A percentile compares a stretch with the other conserved stretches of the same genome.
These are phyloP conservation scores for Ciconia boyciana DNA, from an alignment of 2,113 vertebrate genomes.

Conservation along the genomic window DNA sequence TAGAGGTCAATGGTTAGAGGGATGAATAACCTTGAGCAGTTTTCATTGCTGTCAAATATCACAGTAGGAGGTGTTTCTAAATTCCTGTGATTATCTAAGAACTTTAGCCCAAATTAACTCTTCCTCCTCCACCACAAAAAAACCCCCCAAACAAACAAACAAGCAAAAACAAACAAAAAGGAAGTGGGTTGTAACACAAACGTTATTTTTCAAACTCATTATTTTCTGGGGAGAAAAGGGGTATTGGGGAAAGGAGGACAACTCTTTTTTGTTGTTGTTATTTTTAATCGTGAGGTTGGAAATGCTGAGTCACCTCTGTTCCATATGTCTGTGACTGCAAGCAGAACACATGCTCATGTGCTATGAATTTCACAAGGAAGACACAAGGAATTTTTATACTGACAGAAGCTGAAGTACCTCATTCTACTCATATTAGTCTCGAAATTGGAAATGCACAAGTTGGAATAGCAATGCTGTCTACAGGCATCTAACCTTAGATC, in stretches of 20 bases:
- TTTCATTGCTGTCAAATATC: not conserved
- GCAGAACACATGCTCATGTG: not conserved
- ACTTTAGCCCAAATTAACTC: not conserved
- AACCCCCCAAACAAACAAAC: too few relatives aligned
- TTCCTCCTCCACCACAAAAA: not conserved
- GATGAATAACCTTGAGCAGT: not conserved
- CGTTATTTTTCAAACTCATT: not conserved
- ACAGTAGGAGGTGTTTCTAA: not conserved
- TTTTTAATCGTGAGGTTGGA: not conserved
- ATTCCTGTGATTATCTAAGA: not conserved
- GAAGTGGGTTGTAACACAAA: fast-evolving
- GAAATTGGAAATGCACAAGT: not conserved
- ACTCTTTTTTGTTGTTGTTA: not conserved
- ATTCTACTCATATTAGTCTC: not conserved
- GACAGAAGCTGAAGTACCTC: not conserved
- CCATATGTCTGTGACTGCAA: not conserved
- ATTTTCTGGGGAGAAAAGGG: not conserved
- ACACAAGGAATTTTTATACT: not conserved
- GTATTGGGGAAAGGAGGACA: not conserved
- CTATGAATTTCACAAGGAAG: not conserved
- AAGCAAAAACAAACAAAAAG: too few relatives aligned
- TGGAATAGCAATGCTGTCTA: not conserved
- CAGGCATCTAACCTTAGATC: not conserved
- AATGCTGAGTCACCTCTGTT: not conserved
- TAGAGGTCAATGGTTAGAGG: not conserved